Evolutionary conservation across 1,140 invertebrate genomes (phyloP), one percentile per base, ranked within the genome.

Genomic region (Mactra quadrangularis): DNA sequence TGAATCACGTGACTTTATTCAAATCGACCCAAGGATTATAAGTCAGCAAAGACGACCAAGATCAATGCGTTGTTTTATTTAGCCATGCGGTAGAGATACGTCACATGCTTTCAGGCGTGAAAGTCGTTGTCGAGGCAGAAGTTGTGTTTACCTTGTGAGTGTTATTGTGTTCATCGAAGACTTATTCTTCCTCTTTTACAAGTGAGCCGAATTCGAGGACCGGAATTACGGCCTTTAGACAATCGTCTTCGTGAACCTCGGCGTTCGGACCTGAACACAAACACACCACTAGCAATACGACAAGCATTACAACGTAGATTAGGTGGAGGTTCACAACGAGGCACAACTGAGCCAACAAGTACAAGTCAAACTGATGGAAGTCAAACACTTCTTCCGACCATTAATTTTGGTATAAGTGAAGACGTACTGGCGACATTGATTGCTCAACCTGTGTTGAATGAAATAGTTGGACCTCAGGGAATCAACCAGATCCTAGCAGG

Each of bases 401-500:
- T 27, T 17, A 64, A 64, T 52, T 78, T 78, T 31, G 62, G 76
- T 0, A 66, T 78, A 0, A 55, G 59, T 29, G 76, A 78, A 19
- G 60, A 66, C 31, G 62, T 78, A 25, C 60, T 78, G 15, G 76
- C 76, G 0, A 52, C 60, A 3, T 64, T 78, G 29, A 66, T 78
- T 22, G 76, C 76, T 9, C 76, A 78, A 38, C 76, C 76, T 29
- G 62, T 38, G 1, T 31, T 78, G 22, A 78, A 66, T 47, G 47
- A 64, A 38, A 45, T 78, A 7, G 52, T 78, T 19, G 76, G 76
- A 19, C 76, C 76, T 7, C 76, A 78, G 13, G 76, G 76, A 17
- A 78, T 78, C 15, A 78, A 78, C 29, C 53, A 78, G 11, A 78
- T 78, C 6, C 17, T 78, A 13, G 76, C 76, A 13, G 76, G 76